Evolutionary conservation across 2,113 vertebrate genomes (phyloP).

Genomic region (Panthera tigris): DNA sequence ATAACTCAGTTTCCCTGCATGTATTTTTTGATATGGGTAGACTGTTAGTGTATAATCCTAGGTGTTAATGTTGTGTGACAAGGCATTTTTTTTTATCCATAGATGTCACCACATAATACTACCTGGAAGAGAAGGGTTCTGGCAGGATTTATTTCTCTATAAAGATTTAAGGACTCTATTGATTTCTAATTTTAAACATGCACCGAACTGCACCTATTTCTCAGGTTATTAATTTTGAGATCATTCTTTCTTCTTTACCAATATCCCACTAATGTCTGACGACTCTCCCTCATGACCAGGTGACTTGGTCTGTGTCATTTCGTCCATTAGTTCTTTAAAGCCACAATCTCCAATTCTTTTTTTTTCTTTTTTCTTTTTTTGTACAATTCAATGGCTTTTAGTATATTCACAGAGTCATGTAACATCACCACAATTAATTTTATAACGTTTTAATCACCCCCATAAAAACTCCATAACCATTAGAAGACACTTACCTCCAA

Average conservation of each 20-base stretch:
- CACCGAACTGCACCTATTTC: background rate
- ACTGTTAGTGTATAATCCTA: background rate
- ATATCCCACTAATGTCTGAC: background rate
- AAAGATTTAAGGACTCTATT: conserved; percentile 27
- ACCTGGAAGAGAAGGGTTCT: background rate
- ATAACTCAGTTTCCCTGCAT: background rate
- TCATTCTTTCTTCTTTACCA: background rate
- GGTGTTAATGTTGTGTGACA: background rate
- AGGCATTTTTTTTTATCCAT: conserved; percentile 3
- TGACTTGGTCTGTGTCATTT: background rate
- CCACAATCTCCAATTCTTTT: background rate
- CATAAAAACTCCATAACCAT: background rate
- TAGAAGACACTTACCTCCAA: background rate
- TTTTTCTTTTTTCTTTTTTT: background rate
- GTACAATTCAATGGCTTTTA: background rate
- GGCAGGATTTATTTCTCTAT: conserved; percentile 37
- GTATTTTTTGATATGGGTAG: background rate
- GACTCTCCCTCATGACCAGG: background rate
- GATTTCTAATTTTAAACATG: conserved; percentile 17
- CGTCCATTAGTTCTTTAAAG: background rate
- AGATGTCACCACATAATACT: background rate
- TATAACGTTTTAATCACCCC: background rate
- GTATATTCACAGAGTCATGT: background rate
- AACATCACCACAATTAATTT: background rate
- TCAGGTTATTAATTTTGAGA: conserved; percentile 30